Evolutionary conservation across 1,140 invertebrate species (phyloP).

Genomic region (Drosophila saltans): DNA sequence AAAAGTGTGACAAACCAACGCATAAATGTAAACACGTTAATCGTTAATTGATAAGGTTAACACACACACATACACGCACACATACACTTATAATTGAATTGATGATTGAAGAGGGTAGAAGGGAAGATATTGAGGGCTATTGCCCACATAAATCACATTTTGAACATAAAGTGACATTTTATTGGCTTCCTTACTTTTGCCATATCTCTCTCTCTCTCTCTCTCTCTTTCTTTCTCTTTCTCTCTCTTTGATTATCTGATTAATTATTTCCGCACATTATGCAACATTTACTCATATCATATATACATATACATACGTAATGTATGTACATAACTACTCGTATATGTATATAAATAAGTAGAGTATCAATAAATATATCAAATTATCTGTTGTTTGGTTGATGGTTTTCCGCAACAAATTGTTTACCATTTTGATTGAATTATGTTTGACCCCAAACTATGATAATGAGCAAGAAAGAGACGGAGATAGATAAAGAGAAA

Average conservation of each 20-base stretch:
- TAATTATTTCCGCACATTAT: conserved; percentile 44
- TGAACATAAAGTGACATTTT: conserved; percentile 16
- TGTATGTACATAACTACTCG: too few relatives aligned
- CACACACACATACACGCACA: not conserved
- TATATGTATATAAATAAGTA: not conserved
- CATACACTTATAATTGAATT: not conserved
- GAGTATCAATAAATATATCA: conserved; percentile 13
- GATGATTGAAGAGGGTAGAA: not conserved
- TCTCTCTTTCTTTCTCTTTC: conserved; percentile 19
- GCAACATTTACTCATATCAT: conserved; percentile 23
- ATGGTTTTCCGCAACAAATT: conserved; percentile 44
- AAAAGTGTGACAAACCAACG: conserved; percentile 8
- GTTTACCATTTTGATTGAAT: conserved; percentile 57
- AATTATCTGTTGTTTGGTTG: conserved; percentile 31
- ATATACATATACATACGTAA: conserved; percentile 5
- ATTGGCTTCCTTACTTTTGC: conserved; percentile 6
- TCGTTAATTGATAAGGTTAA: conserved; percentile 7
- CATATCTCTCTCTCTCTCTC: not conserved
- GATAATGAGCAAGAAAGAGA: not conserved
- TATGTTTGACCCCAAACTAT: conserved; percentile 23
- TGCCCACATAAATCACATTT: conserved; percentile 13
- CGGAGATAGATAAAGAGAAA: not conserved
- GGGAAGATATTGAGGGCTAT: not conserved
- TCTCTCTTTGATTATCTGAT: conserved; percentile 16
- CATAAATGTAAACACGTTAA: conserved; percentile 2